Conservation (phyloP, 2,888 invertebrate species). For the Caenorhabditis parvicauda region DNA sequence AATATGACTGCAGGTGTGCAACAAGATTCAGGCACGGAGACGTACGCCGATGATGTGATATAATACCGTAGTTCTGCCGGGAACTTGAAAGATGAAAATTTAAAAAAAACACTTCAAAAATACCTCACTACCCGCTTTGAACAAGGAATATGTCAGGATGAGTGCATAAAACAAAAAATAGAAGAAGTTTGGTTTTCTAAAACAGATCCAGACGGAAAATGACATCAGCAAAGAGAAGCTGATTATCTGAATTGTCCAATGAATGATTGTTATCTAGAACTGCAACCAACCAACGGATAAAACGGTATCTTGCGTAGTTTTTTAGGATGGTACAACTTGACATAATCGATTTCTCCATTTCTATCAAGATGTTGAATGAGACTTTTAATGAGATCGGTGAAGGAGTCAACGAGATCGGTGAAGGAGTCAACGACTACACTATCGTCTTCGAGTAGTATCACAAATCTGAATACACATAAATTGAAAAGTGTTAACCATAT, state of each 20-base stretch:
- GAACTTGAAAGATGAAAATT: conserved; percentile 17
- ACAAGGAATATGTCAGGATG: conserved; percentile 5
- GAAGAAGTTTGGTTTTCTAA: conserved; percentile 6
- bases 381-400: conserved; percentile 19
- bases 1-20: conserved; percentile 50
- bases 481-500: too few species aligned
- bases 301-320: conserved; percentile 39
- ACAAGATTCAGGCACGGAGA: conserved; percentile 44
- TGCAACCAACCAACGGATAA: conserved; percentile 15
- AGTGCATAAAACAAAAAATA: conserved; percentile 6
- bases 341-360: conserved; percentile 26
- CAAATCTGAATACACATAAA: conserved; percentile 11
- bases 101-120: background rate
- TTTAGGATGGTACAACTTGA: conserved; percentile 45
- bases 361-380: conserved; percentile 23
- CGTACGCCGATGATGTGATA: conserved; percentile 39
- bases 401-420: conserved; percentile 14
- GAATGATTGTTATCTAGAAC: background rate
- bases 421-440: conserved; percentile 28
- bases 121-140: conserved; percentile 10
- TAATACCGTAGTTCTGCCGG: conserved; percentile 30
- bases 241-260: conserved; percentile 15
- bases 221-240: conserved; percentile 9
- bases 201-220: conserved; percentile 8
- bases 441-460: conserved; percentile 44